Evolutionary conservation across 2,797 vertebrate genomes (phyloP), one percentile per base, ranked within the genome.

Genomic region (Gallirallus australis): DNA sequence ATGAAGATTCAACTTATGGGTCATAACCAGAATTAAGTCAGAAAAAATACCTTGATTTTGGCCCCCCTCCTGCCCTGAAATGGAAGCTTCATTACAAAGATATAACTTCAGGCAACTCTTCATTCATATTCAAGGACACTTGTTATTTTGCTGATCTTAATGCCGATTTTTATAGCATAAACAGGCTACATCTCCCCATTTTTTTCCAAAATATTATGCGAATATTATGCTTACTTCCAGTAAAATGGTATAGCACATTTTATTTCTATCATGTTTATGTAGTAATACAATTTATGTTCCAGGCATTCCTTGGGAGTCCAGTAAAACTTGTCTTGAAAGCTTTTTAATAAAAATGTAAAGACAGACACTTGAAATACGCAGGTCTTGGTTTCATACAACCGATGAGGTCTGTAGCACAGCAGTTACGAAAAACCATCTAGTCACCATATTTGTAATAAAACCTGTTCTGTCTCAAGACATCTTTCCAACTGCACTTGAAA

Each of bases 401-500:
- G 5, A 80, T 27, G 64, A 92, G 5, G 21, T 70, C 39, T 71
- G 42, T 8, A 75, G 53, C 2, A 9, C 19, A 93, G 57, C 25
- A 84, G 31, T 27, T 61, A 82, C 0, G 7, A 75, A 89, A 91
- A 90, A 60, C 15, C 21, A 72, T 37, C 57, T 45, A 45, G 59
- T 60, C 17, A 23, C 17, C 42, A 19, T 19, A 78, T 56, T 57
- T 76, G 45, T 33, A 59, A 47, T 45, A 61, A 93, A 80, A 76
- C 68, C 64, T 66, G 54, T 59, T 86, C 35, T 45, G 25, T 69
- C 79, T 81, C 60, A 42, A 78, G 64, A 54, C 48, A 79, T 57
- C 35, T 83, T 87, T 37, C 33, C 84, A 94, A 72, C 20, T 91
- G 78, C 37, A 70, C 30, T 64, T 79, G 47, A 95, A 96, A 82